phyloP scores from a whole-genome alignment of 2,113 vertebrate species.

The Xiphophorus couchianus region DNA sequence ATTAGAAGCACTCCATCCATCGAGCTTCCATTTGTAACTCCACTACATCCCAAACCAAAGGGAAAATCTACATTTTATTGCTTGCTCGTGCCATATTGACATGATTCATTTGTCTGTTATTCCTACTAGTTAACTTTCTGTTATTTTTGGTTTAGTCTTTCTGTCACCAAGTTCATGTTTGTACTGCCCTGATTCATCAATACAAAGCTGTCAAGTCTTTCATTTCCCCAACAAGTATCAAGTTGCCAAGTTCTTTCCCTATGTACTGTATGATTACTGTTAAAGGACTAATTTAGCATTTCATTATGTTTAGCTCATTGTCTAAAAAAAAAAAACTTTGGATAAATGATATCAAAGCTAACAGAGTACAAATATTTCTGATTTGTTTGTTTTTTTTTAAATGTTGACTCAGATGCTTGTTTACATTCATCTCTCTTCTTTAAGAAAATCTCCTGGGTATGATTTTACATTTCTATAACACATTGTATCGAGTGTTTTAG shows the following conservation, averaged over 20 bases:
- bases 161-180: conserved; percentile 29
- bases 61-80: conserved; percentile 44
- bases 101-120: conserved; percentile 33
- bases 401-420: neutral
- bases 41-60: conserved; percentile 69
- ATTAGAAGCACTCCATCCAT: conserved; percentile 27
- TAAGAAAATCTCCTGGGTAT: neutral
- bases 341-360: conserved; percentile 17
- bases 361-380: conserved; percentile 3
- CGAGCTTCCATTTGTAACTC: conserved; percentile 37
- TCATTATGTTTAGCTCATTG: conserved; percentile 24
- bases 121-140: conserved; percentile 27
- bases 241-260: conserved; percentile 44
- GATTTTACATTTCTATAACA: neutral
- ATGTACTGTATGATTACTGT: conserved; percentile 25
- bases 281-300: conserved; percentile 28
- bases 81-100: conserved; percentile 64
- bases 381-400: neutral
- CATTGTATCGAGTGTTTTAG: neutral
- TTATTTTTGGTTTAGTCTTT: conserved; percentile 19
- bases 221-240: conserved; percentile 39
- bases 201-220: conserved; percentile 45
- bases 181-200: conserved; percentile 35
- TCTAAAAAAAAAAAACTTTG: neutral
- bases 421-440: conserved; percentile 13